Conservation (phyloP, 2,797 vertebrate genomes). For the Pygocentrus nattereri region DNA sequence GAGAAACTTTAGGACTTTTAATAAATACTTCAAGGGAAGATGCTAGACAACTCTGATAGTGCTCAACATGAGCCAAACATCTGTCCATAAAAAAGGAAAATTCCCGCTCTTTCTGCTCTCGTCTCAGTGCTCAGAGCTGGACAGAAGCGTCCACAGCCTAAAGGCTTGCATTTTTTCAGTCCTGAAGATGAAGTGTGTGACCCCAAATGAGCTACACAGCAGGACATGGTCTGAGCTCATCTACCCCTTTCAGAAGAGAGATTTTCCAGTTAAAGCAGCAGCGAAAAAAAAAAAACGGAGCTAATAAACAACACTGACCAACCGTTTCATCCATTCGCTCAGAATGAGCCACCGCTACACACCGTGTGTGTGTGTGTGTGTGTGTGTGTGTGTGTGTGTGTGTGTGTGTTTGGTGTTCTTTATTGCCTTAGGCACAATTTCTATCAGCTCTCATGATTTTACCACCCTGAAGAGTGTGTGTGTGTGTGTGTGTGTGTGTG, state of each 20-base stretch:
- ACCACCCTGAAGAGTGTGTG: background rate
- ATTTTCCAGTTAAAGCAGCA: background rate
- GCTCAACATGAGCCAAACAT: background rate
- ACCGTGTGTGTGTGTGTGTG: background rate
- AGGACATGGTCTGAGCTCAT: background rate
- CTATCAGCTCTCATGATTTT: background rate
- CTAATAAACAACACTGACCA: constrained; percentile 11
- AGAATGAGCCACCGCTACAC: background rate
- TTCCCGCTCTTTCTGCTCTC: background rate
- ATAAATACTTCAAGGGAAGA: too few species aligned
- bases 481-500: background rate
- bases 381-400: background rate
- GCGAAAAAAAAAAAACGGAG: background rate
- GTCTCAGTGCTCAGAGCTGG: background rate
- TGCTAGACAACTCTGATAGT: background rate
- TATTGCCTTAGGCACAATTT: too few species aligned
- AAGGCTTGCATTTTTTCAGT: too few species aligned
- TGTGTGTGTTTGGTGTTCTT: too few species aligned
- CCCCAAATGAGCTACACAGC: background rate
- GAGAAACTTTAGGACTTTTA: too few species aligned
- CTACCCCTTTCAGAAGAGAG: background rate
- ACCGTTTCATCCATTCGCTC: background rate
- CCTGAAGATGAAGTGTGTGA: background rate
- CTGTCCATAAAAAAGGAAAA: background rate
- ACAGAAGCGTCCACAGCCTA: background rate